phyloP scores from a whole-genome alignment of 2,113 vertebrate species.

The Ascaphus truei region DNA sequence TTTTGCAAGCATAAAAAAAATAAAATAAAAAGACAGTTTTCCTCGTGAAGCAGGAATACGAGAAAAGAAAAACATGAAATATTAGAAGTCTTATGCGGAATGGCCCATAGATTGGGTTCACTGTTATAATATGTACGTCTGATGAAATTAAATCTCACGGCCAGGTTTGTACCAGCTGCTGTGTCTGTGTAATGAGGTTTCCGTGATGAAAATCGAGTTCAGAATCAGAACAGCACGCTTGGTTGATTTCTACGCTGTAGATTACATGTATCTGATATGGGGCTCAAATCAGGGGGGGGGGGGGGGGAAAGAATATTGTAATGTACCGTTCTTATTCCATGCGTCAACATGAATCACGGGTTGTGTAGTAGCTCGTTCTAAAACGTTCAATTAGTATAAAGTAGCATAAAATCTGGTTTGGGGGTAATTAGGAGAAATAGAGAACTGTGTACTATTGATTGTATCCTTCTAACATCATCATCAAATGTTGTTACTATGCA shows the following conservation, averaged over 20 bases:
- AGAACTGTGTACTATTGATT: too few relatives aligned
- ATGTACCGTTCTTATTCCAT: background rate
- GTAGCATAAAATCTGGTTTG: too few relatives aligned
- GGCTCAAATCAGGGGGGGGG: background rate
- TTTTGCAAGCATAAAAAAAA: too few relatives aligned
- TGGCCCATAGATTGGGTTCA: background rate
- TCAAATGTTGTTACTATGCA: too few relatives aligned
- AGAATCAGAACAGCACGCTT: background rate
- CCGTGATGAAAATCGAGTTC: background rate
- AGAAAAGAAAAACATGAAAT: background rate
- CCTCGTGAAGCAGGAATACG: too few relatives aligned
- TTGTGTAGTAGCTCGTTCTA: background rate
- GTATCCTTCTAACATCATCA: too few relatives aligned
- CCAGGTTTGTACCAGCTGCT: background rate
- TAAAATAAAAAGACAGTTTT: too few relatives aligned
- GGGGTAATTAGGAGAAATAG: too few relatives aligned
- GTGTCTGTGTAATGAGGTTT: background rate
- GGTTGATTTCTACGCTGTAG: background rate
- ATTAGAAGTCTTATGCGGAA: background rate
- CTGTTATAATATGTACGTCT: background rate
- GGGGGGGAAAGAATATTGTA: background rate
- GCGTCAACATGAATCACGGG: background rate
- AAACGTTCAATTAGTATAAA: too few relatives aligned
- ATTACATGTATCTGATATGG: background rate
- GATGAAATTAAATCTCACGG: background rate